Conservation (phyloP, 2,797 vertebrate species). For the Crocodylus rhombifer region DNA sequence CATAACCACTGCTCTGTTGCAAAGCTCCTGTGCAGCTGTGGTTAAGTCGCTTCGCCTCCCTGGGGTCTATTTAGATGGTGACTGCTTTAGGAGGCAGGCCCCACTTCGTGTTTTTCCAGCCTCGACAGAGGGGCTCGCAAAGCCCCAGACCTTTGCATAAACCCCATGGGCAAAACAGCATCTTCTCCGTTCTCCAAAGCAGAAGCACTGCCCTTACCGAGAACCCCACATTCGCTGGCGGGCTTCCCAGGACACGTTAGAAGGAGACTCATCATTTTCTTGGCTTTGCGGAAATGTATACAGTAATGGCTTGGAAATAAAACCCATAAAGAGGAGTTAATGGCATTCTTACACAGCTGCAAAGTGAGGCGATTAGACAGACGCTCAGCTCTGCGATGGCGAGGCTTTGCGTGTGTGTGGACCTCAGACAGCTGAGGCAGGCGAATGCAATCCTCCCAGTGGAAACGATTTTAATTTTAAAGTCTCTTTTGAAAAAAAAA, state of each 20-base stretch:
- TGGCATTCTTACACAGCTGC: neutral
- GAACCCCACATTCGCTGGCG: neutral
- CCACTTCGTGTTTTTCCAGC: neutral
- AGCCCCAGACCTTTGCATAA: neutral
- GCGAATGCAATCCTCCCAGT: neutral
- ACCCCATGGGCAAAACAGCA: neutral
- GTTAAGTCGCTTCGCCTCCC: neutral
- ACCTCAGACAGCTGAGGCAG: neutral
- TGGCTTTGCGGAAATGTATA: neutral
- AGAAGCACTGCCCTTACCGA: neutral
- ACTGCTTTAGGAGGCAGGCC: neutral
- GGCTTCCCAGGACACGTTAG: neutral
- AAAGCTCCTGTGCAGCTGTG: neutral
- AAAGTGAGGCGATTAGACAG: neutral
- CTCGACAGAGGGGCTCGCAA: neutral
- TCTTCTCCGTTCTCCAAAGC: neutral
- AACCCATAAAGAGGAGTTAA: neutral
- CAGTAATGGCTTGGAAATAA: conserved; percentile 1
- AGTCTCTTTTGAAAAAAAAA: neutral
- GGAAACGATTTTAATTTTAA: neutral
- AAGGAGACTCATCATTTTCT: neutral
- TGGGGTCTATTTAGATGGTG: neutral
- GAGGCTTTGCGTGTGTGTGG: rapidly evolving
- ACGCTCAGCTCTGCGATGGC: rapidly evolving
- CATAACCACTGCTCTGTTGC: rapidly evolving